Evolutionary conservation across 2,888 invertebrate species (phyloP).

Genomic region (Drosophila ezoana): DNA sequence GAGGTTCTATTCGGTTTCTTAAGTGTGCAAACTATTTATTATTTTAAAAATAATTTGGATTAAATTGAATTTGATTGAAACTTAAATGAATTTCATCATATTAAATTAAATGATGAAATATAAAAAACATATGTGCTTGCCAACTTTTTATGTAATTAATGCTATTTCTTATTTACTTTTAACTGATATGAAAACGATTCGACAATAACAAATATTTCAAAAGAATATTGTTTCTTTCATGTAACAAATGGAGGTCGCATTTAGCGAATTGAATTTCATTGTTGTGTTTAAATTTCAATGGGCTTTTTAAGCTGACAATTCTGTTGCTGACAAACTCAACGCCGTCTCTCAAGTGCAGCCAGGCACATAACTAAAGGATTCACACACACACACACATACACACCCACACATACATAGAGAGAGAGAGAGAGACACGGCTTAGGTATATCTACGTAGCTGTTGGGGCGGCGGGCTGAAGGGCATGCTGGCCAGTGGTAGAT

Average conservation of each 20-base stretch:
- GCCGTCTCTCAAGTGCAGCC: slow-evolving; percentile 32
- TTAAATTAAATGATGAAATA: background rate
- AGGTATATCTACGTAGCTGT: slow-evolving; percentile 1
- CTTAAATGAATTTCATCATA: background rate
- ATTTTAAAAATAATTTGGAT: too few species aligned
- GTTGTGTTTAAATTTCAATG: slow-evolving; percentile 36
- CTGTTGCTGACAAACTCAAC: slow-evolving; percentile 29
- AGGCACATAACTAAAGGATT: slow-evolving; percentile 32
- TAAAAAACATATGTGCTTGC: background rate
- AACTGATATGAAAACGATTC: slow-evolving; percentile 4
- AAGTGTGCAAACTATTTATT: too few species aligned
- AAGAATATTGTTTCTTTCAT: background rate
- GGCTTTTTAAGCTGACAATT: slow-evolving; percentile 39
- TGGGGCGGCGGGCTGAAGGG: background rate
- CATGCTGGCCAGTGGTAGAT: slow-evolving; percentile 24
- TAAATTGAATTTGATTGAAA: too few species aligned
- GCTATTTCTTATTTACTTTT: slow-evolving; percentile 13
- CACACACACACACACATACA: slow-evolving; percentile 7
- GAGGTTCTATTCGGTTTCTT: too few species aligned
- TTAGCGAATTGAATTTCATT: slow-evolving; percentile 21
- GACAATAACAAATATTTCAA: background rate
- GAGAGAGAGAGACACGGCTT: slow-evolving; percentile 10
- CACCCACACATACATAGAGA: background rate
- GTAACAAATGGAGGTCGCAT: slow-evolving; percentile 13
- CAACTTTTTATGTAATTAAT: background rate